Percentiles rank a stretch among this genome's conserved stretches.
These are phyloP conservation scores for Syngnathus floridae DNA, from an alignment of 2,113 vertebrate species.

Conservation along the genomic window DNA sequence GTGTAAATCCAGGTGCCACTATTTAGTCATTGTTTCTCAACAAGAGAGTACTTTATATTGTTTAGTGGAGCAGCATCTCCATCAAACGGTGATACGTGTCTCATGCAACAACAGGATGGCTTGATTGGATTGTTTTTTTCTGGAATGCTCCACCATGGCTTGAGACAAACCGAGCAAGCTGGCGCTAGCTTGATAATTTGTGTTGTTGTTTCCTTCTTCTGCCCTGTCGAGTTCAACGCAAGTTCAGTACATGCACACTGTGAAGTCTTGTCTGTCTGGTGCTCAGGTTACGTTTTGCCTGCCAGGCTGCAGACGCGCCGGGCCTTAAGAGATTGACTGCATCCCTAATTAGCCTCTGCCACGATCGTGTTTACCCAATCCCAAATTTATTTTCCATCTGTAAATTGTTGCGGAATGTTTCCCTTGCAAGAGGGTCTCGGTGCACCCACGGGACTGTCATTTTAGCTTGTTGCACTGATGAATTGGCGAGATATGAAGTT, in stretches of 20 bases:
- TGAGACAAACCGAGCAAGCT: background rate
- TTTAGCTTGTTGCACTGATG: slow-evolving; percentile 26
- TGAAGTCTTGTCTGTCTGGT: slow-evolving; percentile 37
- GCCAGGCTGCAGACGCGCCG: slow-evolving; percentile 27
- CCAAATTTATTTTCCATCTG: slow-evolving; percentile 4
- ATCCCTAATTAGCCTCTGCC: slow-evolving; percentile 36
- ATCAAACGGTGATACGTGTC: background rate
- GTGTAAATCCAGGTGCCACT: no score
- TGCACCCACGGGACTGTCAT: slow-evolving; percentile 17
- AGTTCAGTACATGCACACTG: slow-evolving; percentile 30
- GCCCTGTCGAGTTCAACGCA: slow-evolving; percentile 36
- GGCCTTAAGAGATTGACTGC: slow-evolving; percentile 35
- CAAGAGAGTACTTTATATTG: no score
- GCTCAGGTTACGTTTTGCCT: slow-evolving; percentile 28
- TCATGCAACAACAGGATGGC: background rate
- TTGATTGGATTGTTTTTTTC: background rate
- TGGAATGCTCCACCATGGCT: background rate
- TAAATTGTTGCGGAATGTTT: slow-evolving; percentile 25
- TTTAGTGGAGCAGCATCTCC: no score
- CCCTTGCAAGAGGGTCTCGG: slow-evolving; percentile 16
- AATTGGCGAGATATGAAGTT: slow-evolving; percentile 23
- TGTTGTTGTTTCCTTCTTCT: slow-evolving; percentile 13
- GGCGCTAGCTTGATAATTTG: background rate
- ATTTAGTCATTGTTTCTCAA: no score
- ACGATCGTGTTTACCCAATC: slow-evolving; percentile 12